Evolutionary conservation across 2,888 invertebrate species (phyloP).

Genomic region (Pyrrhia umbra): DNA sequence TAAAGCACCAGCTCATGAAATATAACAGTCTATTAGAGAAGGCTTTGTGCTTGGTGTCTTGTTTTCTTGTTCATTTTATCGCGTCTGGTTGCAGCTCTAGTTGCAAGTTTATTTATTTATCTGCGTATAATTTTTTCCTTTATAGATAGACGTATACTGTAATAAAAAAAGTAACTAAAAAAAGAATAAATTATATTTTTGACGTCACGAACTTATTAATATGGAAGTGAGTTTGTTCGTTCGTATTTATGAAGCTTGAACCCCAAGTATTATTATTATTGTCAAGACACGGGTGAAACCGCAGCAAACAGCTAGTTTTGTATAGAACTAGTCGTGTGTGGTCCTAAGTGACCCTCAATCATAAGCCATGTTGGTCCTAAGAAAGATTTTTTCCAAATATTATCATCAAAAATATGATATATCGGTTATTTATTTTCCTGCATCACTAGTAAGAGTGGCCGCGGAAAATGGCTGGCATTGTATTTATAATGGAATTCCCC

Average conservation of each 20-base stretch:
- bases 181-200: no score
- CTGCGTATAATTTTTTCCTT: not conserved
- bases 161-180: no score
- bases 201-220: no score
- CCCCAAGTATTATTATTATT: no score
- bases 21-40: slow-evolving; percentile 8
- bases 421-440: not conserved
- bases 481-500: not conserved
- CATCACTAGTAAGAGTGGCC: not conserved
- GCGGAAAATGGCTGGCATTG: not conserved
- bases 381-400: not conserved
- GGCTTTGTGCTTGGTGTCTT: slow-evolving; percentile 1
- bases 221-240: no score
- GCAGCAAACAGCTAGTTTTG: no score
- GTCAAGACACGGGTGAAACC: no score
- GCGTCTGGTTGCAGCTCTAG: not conserved
- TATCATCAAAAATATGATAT: not conserved
- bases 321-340: no score
- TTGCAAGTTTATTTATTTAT: not conserved
- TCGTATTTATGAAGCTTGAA: no score
- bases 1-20: slow-evolving; percentile 12
- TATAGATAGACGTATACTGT: no score
- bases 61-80: not conserved
- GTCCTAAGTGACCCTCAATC: not conserved
- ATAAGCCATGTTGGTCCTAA: not conserved